These are phyloP conservation scores for Plagodis dolabraria DNA, from an alignment of 2,888 invertebrate genomes.

Conservation along the genomic window DNA sequence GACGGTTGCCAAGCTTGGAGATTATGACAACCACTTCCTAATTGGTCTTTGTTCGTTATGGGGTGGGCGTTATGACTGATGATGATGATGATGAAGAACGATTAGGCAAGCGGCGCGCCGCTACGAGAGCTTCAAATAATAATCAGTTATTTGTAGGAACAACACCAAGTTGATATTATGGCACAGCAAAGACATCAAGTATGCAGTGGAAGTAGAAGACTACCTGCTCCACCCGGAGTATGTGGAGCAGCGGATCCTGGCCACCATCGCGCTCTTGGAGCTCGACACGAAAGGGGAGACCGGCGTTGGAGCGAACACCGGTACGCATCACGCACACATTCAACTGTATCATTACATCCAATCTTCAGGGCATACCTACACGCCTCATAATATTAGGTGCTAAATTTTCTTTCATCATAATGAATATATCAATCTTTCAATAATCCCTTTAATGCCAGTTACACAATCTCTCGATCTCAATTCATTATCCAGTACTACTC, in stretches of 20 bases:
- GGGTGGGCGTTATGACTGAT: neutral
- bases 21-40: neutral
- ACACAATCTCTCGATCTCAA: no score
- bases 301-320: slow-evolving; percentile 29
- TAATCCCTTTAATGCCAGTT: no score
- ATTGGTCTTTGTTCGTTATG: neutral
- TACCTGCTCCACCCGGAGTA: slow-evolving; percentile 63
- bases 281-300: slow-evolving; percentile 43
- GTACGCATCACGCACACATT: neutral
- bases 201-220: slow-evolving; percentile 51
- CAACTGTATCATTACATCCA: no score
- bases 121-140: no score
- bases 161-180: slow-evolving; percentile 64
- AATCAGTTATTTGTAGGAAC: slow-evolving; percentile 46
- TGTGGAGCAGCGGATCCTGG: slow-evolving; percentile 45
- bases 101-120: no score
- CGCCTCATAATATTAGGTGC: no score
- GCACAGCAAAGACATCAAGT: slow-evolving; percentile 44
- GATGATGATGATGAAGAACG: no score
- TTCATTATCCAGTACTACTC: no score
- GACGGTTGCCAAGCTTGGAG: no score
- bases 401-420: no score
- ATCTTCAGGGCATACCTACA: no score
- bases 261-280: slow-evolving; percentile 60
- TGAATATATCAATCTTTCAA: no score